These are phyloP conservation scores for Drosophila lacicola DNA, from an alignment of 2,888 invertebrate genomes.

Conservation along the genomic window DNA sequence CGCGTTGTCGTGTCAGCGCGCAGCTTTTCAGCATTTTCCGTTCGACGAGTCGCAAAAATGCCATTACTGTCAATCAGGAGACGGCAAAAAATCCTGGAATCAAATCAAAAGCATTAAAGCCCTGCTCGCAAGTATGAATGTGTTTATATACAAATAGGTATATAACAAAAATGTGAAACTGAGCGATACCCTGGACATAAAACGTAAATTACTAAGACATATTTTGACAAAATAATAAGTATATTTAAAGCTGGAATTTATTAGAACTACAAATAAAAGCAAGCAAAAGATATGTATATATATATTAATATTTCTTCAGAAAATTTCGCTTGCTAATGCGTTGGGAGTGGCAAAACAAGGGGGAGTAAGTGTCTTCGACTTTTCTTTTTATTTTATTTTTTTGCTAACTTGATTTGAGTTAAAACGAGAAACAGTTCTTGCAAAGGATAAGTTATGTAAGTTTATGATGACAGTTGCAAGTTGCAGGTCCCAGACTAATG, in stretches of 20 bases:
- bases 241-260: no score
- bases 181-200: slow-evolving; percentile 1
- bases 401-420: slow-evolving; percentile 6
- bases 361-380: background rate
- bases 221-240: no score
- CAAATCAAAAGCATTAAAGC: slow-evolving; percentile 70
- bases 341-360: background rate
- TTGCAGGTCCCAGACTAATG: slow-evolving; percentile 13
- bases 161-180: background rate
- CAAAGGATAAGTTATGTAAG: slow-evolving; percentile 15
- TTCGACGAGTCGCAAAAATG: slow-evolving; percentile 79
- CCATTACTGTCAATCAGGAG: slow-evolving; percentile 79
- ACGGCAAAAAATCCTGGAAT: slow-evolving; percentile 51
- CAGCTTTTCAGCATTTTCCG: slow-evolving; percentile 80
- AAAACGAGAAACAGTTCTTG: background rate
- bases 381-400: slow-evolving; percentile 5
- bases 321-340: background rate
- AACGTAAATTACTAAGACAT: no score
- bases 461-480: slow-evolving; percentile 14
- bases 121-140: slow-evolving; percentile 14
- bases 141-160: background rate
- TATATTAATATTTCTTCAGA: background rate
- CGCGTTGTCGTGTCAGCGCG: slow-evolving; percentile 72
- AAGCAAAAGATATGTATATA: background rate
- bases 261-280: background rate